These are phyloP conservation scores for Micropoecilia bifurca DNA, from an alignment of 2,797 vertebrate genomes.

Conservation along the genomic window DNA sequence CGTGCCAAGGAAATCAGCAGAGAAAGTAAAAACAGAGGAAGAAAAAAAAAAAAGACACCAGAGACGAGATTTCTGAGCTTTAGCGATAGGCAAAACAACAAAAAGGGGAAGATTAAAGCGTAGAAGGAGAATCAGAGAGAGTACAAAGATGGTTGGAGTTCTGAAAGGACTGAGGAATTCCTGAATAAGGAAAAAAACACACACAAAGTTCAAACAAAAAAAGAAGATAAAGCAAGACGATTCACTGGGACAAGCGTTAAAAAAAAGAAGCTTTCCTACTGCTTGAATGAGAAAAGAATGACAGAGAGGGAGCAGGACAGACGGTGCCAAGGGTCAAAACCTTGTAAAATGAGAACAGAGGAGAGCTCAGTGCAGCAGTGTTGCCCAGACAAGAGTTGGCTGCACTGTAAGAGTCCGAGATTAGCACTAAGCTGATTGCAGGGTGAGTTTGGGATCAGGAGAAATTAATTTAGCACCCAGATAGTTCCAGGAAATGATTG, in stretches of 20 bases:
- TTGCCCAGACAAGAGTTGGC: slow-evolving; percentile 65
- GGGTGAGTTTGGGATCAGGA: slow-evolving; percentile 72
- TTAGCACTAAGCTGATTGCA: slow-evolving; percentile 78
- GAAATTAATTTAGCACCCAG: slow-evolving; percentile 80
- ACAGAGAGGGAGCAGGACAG: slow-evolving; percentile 13
- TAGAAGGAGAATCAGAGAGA: slow-evolving; percentile 26
- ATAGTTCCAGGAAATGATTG: slow-evolving; percentile 69
- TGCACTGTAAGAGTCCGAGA: slow-evolving; percentile 66
- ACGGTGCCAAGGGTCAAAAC: slow-evolving; percentile 51
- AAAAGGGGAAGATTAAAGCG: slow-evolving; percentile 4
- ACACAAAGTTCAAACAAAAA: slow-evolving; percentile 15
- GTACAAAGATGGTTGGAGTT: slow-evolving; percentile 21
- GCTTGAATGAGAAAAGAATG: slow-evolving; percentile 13
- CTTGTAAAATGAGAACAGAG: slow-evolving; percentile 51
- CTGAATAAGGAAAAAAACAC: slow-evolving; percentile 8
- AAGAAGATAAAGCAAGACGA: slow-evolving; percentile 12
- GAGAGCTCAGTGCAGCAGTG: slow-evolving; percentile 52
- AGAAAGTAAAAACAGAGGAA: slow-evolving; percentile 42
- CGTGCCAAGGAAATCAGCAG: slow-evolving; percentile 53
- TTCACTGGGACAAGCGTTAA: slow-evolving; percentile 16
- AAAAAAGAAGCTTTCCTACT: slow-evolving; percentile 17
- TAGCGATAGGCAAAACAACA: slow-evolving; percentile 13
- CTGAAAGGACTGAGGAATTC: slow-evolving; percentile 17
- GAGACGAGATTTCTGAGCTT: slow-evolving; percentile 48
- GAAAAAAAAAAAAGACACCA: background rate